Percentiles rank a stretch among this genome's conserved stretches.
Conservation (phyloP, 2,113 vertebrate genomes). For the Upupa epops region DNA sequence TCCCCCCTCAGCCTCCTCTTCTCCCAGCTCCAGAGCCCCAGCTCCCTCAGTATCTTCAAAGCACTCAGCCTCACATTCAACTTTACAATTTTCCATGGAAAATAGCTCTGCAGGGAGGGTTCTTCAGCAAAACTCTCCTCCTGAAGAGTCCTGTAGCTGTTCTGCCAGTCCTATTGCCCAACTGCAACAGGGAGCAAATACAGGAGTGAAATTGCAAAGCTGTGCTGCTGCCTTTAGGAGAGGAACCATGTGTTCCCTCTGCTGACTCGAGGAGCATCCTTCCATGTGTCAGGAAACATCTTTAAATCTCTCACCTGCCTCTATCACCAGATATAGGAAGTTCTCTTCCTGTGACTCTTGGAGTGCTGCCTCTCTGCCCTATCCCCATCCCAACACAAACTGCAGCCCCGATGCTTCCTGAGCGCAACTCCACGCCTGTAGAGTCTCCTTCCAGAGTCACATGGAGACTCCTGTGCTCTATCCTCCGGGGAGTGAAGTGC, state of each 20-base stretch:
- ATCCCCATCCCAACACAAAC: too few relatives aligned
- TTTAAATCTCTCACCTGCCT: constrained; percentile 30
- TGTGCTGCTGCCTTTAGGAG: background rate
- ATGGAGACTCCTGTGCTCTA: too few relatives aligned
- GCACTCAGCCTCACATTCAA: background rate
- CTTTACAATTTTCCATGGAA: background rate
- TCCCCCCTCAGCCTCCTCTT: too few relatives aligned
- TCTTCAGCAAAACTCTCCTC: background rate
- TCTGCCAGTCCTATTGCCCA: background rate
- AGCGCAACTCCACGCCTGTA: too few relatives aligned
- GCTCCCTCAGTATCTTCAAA: too few relatives aligned
- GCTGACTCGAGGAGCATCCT: background rate
- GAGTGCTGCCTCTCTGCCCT: too few relatives aligned
- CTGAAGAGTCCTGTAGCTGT: background rate
- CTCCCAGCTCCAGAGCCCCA: too few relatives aligned
- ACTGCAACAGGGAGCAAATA: background rate
- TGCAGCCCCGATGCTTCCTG: too few relatives aligned
- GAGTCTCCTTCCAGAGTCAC: too few relatives aligned
- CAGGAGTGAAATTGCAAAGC: background rate
- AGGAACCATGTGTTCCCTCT: background rate
- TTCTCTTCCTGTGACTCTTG: constrained; percentile 22
- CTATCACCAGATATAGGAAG: constrained; percentile 34
- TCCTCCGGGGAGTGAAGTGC: too few relatives aligned
- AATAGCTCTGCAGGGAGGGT: background rate
- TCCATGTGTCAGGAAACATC: constrained; percentile 11